Conservation (phyloP, 1,140 invertebrate genomes). For the Drosophila biarmipes region DNA sequence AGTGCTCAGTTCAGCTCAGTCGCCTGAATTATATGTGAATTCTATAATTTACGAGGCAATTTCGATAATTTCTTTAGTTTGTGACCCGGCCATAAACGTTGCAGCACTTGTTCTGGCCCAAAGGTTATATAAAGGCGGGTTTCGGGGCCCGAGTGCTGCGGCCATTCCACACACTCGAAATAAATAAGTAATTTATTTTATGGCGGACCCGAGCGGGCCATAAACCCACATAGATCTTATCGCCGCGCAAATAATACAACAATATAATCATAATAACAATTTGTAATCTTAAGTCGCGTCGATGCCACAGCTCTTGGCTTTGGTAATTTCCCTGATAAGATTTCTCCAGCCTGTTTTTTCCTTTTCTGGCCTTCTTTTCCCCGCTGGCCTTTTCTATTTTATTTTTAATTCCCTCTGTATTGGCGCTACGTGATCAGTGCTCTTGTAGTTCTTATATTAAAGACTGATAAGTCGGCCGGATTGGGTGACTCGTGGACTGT, state of each 20-base stretch:
- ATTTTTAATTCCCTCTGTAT: constrained; percentile 39
- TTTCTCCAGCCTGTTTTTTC: constrained; percentile 25
- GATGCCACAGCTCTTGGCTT: constrained; percentile 64
- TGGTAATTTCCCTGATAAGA: constrained; percentile 73
- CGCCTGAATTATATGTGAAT: constrained; percentile 49
- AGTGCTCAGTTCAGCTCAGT: constrained; percentile 12
- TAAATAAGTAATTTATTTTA: constrained; percentile 83
- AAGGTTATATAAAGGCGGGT: constrained; percentile 46
- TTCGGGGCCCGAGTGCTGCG: constrained; percentile 13
- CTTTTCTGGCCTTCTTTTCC: constrained; percentile 11
- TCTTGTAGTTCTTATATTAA: constrained; percentile 44
- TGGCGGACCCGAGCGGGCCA: constrained; percentile 44
- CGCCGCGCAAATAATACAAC: constrained; percentile 71
- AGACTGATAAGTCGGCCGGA: constrained; percentile 35
- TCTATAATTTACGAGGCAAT: constrained; percentile 76
- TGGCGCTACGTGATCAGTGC: constrained; percentile 43
- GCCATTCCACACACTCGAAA: constrained; percentile 53
- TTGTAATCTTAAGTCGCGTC: constrained; percentile 75
- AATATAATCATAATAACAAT: constrained; percentile 75
- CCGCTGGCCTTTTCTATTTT: constrained; percentile 13
- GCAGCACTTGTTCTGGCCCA: constrained; percentile 61
- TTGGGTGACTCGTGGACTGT: constrained; percentile 24
- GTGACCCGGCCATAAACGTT: constrained; percentile 58
- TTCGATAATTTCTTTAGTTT: constrained; percentile 71
- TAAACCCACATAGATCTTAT: constrained; percentile 74